These are phyloP conservation scores for Sinhomidia bicolor DNA, from an alignment of 2,888 invertebrate species.

Conservation along the genomic window DNA sequence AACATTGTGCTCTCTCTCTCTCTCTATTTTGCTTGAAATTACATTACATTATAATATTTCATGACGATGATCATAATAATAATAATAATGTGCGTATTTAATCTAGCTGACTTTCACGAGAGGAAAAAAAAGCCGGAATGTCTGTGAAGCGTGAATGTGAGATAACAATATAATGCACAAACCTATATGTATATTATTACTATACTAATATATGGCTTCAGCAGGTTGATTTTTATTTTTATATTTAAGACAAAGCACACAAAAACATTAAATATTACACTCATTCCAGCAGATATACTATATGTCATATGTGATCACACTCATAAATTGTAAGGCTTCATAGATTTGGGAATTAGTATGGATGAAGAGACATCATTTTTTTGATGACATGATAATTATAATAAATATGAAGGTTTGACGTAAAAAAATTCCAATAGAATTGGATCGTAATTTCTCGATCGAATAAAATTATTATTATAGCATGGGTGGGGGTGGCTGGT, in stretches of 20 bases:
- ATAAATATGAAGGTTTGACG: background rate
- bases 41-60: background rate
- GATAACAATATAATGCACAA: constrained; percentile 42
- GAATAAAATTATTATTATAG: too few species aligned
- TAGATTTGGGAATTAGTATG: constrained; percentile 31
- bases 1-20: too few species aligned
- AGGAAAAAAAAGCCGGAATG: constrained; percentile 12
- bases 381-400: background rate
- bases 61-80: background rate
- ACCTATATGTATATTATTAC: too few species aligned
- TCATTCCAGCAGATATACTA: background rate
- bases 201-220: constrained; percentile 71
- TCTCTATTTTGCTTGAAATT: background rate
- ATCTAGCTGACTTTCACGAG: constrained; percentile 17
- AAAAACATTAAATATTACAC: background rate
- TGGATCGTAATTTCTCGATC: background rate
- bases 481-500: too few species aligned
- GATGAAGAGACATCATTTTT: background rate
- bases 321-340: constrained; percentile 39
- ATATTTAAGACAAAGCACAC: constrained; percentile 20
- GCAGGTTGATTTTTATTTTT: constrained; percentile 32
- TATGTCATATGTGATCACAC: background rate
- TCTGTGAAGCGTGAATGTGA: constrained; percentile 60
- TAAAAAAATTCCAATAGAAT: background rate
- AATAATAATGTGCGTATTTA: too few species aligned